These are phyloP conservation scores for Vireo griseus DNA, from an alignment of 2,797 vertebrate genomes.

Conservation along the genomic window DNA sequence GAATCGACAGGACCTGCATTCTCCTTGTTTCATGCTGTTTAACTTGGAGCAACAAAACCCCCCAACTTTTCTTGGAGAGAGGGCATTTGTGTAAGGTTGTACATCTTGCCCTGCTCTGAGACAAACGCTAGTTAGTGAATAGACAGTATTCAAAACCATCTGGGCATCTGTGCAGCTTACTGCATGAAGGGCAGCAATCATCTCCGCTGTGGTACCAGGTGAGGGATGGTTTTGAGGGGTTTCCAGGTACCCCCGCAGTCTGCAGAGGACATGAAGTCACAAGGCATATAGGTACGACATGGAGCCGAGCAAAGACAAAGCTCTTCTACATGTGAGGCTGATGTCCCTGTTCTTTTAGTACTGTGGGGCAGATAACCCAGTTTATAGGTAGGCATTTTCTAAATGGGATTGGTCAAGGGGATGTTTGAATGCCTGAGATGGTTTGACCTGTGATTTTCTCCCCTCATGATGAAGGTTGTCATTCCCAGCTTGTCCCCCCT, in stretches of 20 bases:
- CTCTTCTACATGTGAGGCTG: not conserved
- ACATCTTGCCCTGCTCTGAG: not conserved
- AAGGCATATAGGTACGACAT: rapidly evolving
- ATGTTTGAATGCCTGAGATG: not conserved
- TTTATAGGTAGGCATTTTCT: not conserved
- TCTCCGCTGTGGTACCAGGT: not conserved
- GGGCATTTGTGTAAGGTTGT: not conserved
- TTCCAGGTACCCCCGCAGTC: not conserved
- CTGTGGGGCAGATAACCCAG: not conserved
- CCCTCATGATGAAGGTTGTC: not conserved
- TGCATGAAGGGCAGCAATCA: rapidly evolving
- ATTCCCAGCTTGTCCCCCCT: not conserved
- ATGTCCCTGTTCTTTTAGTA: not conserved
- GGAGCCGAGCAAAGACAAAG: not conserved
- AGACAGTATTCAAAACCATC: not conserved
- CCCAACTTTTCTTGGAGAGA: not conserved
- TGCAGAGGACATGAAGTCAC: not conserved
- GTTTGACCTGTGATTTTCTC: not conserved
- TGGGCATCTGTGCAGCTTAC: not conserved
- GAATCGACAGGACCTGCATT: not conserved
- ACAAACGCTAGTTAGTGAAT: not conserved
- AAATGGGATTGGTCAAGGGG: not conserved
- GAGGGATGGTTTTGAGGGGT: not conserved
- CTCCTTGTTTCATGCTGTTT: not conserved
- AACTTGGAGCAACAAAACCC: not conserved